Evolutionary conservation across 2,797 vertebrate species (phyloP).

Genomic region (Ctenopoma kingsleyae): DNA sequence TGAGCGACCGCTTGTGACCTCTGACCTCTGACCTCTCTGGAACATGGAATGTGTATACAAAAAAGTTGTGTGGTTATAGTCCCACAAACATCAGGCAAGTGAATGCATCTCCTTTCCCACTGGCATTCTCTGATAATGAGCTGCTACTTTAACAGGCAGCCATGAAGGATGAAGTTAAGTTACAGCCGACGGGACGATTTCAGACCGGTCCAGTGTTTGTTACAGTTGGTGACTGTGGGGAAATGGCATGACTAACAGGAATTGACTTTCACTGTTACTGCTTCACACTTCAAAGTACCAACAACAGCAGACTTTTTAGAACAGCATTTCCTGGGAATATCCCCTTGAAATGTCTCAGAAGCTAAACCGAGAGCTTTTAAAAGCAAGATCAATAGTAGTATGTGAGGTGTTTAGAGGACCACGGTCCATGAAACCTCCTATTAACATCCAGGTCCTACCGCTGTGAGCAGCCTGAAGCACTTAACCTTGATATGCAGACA

Average conservation of each 20-base stretch:
- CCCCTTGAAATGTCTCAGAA: conserved; percentile 15
- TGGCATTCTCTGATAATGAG: not conserved
- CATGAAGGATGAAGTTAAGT: not conserved
- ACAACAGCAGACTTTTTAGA: conserved; percentile 13
- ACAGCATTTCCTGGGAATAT: conserved; percentile 14
- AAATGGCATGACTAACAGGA: conserved; percentile 25
- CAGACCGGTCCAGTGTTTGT: not conserved
- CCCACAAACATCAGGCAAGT: not conserved
- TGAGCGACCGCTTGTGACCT: conserved; percentile 10
- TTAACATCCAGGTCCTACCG: not conserved
- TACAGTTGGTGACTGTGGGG: conserved; percentile 21
- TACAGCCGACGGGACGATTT: not conserved
- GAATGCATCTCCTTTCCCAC: not conserved
- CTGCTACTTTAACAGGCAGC: not conserved
- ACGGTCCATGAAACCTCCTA: not conserved
- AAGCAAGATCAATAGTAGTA: conserved; percentile 24
- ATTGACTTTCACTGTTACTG: conserved; percentile 38
- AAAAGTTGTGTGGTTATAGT: not conserved
- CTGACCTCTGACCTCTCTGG: conserved; percentile 2
- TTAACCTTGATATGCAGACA: not conserved
- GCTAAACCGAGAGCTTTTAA: conserved; percentile 16
- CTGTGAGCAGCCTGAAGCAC: not conserved
- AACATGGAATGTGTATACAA: too few relatives aligned
- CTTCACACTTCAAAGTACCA: conserved; percentile 45
- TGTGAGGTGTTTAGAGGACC: conserved; percentile 12